phyloP scores from a whole-genome alignment of 2,113 vertebrate genomes.

The Nyctibius bracteatus region DNA sequence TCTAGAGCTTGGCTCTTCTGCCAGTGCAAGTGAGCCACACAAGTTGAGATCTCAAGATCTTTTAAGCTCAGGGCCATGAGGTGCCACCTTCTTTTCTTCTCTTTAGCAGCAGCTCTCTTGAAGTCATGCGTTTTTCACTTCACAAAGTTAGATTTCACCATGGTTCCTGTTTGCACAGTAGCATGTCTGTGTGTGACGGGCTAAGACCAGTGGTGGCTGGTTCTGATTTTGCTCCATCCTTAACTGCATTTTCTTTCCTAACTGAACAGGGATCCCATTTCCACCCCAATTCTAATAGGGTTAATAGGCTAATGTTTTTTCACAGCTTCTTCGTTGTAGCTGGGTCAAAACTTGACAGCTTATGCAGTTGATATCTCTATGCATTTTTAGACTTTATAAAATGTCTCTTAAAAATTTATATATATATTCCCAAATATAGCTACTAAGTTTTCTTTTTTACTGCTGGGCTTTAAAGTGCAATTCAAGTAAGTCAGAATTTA shows the following conservation, averaged over 20 bases:
- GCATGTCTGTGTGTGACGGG: not conserved
- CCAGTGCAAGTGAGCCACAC: not conserved
- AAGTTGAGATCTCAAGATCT: not conserved
- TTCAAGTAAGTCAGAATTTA: constrained; percentile 11
- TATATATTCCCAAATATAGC: not conserved
- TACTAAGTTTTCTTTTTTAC: constrained; percentile 5
- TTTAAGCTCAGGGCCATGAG: constrained; percentile 9
- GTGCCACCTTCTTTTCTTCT: not conserved
- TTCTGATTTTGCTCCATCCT: not conserved
- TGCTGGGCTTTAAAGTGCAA: constrained; percentile 59
- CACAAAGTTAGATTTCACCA: not conserved
- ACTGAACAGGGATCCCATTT: not conserved
- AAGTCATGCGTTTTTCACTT: not conserved
- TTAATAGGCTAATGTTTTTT: not conserved
- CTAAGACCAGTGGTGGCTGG: not conserved
- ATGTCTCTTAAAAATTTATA: not conserved
- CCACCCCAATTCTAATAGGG: not conserved
- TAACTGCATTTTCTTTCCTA: not conserved
- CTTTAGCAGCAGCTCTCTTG: not conserved
- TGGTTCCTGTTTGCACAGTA: not conserved
- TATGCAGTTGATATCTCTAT: not conserved
- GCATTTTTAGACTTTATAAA: not conserved
- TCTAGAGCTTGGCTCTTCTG: not conserved
- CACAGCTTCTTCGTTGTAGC: not conserved
- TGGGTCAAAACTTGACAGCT: not conserved